Evolutionary conservation across 2,888 invertebrate genomes (phyloP).

Genomic region (Melanophora roralis): DNA sequence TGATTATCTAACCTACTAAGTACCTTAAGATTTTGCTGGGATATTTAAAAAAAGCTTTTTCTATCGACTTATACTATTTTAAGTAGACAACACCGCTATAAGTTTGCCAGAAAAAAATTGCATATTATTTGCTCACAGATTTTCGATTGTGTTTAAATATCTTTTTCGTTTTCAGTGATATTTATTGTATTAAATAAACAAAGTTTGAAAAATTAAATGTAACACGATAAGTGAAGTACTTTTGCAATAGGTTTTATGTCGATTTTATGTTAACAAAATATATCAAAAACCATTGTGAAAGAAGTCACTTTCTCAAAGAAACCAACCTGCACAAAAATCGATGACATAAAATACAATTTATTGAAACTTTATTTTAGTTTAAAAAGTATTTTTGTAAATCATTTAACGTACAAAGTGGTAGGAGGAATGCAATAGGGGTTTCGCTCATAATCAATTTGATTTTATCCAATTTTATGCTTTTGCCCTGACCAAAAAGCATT

Average conservation of each 20-base stretch:
- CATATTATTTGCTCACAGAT: neutral
- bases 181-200: neutral
- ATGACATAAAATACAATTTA: constrained; percentile 15
- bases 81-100: constrained; percentile 10
- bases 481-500: constrained; percentile 66
- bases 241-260: constrained; percentile 76
- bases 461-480: constrained; percentile 74
- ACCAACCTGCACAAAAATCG: constrained; percentile 37
- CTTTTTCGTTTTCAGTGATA: too few relatives aligned
- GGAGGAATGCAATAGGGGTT: constrained; percentile 38
- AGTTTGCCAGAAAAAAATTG: neutral
- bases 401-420: constrained; percentile 32
- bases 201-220: neutral
- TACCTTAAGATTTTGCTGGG: too few relatives aligned
- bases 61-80: too few relatives aligned
- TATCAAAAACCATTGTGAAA: constrained; percentile 75
- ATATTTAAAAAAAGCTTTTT: too few relatives aligned
- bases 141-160: neutral
- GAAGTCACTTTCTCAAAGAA: constrained; percentile 65
- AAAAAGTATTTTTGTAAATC: neutral
- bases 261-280: constrained; percentile 64
- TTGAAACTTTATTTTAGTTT: neutral
- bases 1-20: too few relatives aligned
- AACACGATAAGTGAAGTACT: constrained; percentile 65
- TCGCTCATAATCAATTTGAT: constrained; percentile 77